A percentile compares a stretch with the other conserved stretches of the same genome.
phyloP scores from a whole-genome alignment of 2,888 invertebrate genomes.

The Ptychoptera contaminata region DNA sequence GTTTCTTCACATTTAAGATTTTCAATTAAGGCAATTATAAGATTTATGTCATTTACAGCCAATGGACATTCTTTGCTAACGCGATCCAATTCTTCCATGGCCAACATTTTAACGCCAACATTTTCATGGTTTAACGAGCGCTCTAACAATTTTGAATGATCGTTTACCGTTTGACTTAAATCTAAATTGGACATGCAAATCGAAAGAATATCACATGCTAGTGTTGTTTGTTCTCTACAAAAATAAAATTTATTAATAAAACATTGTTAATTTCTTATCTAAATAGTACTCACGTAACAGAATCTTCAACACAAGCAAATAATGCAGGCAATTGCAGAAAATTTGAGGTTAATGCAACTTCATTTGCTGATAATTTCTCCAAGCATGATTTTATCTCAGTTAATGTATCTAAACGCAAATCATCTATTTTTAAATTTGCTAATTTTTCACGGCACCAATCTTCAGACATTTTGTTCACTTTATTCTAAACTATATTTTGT shows the following conservation, averaged over 20 bases:
- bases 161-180: conserved; percentile 40
- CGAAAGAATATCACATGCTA: conserved; percentile 48
- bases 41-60: conserved; percentile 4
- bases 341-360: conserved; percentile 27
- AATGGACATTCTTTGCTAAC: conserved; percentile 14
- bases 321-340: conserved; percentile 40
- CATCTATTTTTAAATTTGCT: conserved; percentile 30
- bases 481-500: too few relatives aligned
- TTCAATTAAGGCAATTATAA: conserved; percentile 16
- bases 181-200: conserved; percentile 46
- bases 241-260: not conserved
- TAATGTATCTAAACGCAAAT: conserved; percentile 30
- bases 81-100: conserved; percentile 41
- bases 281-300: conserved; percentile 27
- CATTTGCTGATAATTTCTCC: conserved; percentile 24
- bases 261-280: conserved; percentile 12
- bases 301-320: conserved; percentile 45
- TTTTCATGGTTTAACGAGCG: conserved; percentile 46
- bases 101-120: conserved; percentile 43
- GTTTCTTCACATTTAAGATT: conserved; percentile 20
- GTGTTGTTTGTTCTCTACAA: conserved; percentile 39
- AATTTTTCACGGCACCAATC: conserved; percentile 35
- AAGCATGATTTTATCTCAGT: conserved; percentile 32
- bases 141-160: conserved; percentile 42
- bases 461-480: conserved; percentile 19